phyloP scores from a whole-genome alignment of 2,888 invertebrate species.

The Andricus quercusramuli region DNA sequence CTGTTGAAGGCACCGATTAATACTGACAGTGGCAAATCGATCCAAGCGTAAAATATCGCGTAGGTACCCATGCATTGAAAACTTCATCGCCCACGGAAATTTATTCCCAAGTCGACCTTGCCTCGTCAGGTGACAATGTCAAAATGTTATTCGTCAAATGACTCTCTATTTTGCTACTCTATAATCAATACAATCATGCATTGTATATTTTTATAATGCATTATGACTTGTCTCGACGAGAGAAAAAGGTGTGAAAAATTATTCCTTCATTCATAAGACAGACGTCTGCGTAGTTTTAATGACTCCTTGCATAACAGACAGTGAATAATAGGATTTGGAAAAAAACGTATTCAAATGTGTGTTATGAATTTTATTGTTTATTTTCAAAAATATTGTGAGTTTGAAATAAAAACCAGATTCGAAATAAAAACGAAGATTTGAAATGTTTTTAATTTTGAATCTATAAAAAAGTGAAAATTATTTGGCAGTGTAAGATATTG shows the following conservation, averaged over 20 bases:
- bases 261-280: neutral
- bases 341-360: neutral
- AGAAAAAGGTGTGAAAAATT: neutral
- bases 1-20: slow-evolving; percentile 4
- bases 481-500: neutral
- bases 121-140: slow-evolving; percentile 19
- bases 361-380: neutral
- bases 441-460: too few species aligned
- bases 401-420: neutral
- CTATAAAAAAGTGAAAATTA: neutral
- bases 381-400: neutral
- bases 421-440: neutral
- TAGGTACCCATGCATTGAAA: slow-evolving; percentile 10
- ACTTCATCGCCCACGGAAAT: slow-evolving; percentile 27
- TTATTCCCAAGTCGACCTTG: slow-evolving; percentile 13
- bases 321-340: neutral
- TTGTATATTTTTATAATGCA: neutral
- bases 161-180: slow-evolving; percentile 1
- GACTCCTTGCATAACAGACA: neutral
- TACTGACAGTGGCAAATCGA: slow-evolving; percentile 34
- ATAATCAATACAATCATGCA: neutral
- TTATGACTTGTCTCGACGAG: slow-evolving; percentile 6
- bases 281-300: neutral
- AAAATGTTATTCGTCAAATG: neutral
- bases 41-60: slow-evolving; percentile 24